Evolutionary conservation across 1,140 invertebrate genomes (phyloP), one percentile per base, ranked within the genome.

Genomic region (Brachionus calyciflorus): DNA sequence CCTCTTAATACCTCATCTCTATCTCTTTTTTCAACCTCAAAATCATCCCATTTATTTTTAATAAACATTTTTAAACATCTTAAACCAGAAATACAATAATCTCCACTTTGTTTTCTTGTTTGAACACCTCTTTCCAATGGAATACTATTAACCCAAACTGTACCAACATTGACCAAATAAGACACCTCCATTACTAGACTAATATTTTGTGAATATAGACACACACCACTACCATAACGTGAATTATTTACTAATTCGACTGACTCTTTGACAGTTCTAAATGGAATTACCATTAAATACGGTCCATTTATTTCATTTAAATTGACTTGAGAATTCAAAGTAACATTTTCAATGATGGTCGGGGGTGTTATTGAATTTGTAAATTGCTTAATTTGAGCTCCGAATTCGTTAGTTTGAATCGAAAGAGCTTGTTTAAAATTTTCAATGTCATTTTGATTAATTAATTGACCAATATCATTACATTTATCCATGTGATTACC

Each of bases 221-320:
- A 87, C 5, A 84, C 85, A 24, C 81, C 87, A 4, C 86, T 80
- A 12, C 86, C 87, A 80, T 87, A 87, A 14, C 82, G 81, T 10
- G 84, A 85, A 78, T 88, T 88, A 81, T 89, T 89, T 12, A 87
- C 85, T 14, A 89, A 81, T 33, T 82, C 78, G 5, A 89, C 82
- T 9, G 87, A 87, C 82, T 90, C 89, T 78, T 88, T 89, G 1
- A 87, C 86, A 14, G 87, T 89, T 60, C 88, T 82, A 81, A 89
- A 89, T 17, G 88, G 83, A 19, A 88, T 79, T 4, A 86, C 82
- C 10, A 86, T 83, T 14, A 88, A 78, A 4, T 87, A 82, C 44
- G 87, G 86, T 24, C 85, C 84, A 68, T 73, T 73, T 37, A 53
- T 24, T 55, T 77, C 46, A 21, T 49, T 55, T 41, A 73, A 33